A percentile compares a stretch with the other conserved stretches of the same genome.
These are phyloP conservation scores for Phocoena sinus DNA, from an alignment of 2,113 vertebrate species.

Conservation along the genomic window DNA sequence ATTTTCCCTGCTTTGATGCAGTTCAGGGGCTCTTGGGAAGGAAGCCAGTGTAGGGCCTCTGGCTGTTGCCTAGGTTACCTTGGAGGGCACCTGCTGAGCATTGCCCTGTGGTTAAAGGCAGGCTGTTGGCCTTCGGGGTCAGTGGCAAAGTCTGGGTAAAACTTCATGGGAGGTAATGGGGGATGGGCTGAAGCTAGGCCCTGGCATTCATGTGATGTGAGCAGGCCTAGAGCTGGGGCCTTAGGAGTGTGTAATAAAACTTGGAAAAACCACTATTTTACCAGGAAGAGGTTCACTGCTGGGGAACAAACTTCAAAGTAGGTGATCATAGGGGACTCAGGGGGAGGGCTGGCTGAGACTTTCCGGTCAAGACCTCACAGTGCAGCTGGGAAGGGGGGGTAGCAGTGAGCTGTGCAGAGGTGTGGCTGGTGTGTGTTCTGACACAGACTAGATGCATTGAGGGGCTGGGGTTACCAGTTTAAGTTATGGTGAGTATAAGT, in stretches of 20 bases:
- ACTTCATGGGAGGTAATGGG: neutral
- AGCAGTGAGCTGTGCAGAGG: conserved; percentile 30
- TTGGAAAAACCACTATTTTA: conserved; percentile 70
- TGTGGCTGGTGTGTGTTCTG: conserved; percentile 21
- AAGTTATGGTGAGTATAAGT: conserved; percentile 30
- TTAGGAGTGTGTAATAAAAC: conserved; percentile 54
- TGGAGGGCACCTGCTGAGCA: neutral
- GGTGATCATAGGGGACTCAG: conserved; percentile 71
- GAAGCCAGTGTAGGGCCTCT: neutral
- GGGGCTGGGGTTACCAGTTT: neutral
- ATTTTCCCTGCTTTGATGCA: neutral
- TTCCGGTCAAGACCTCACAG: conserved; percentile 70
- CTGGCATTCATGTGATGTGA: conserved; percentile 27
- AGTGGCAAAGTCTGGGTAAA: conserved; percentile 45
- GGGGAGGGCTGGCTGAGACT: conserved; percentile 70
- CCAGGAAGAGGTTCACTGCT: conserved; percentile 72
- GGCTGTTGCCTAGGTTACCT: conserved; percentile 30
- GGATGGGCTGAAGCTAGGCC: neutral
- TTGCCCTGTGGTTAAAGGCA: conserved; percentile 4
- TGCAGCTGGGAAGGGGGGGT: conserved; percentile 23
- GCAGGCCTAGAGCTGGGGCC: conserved; percentile 11
- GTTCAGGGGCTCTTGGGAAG: conserved; percentile 3
- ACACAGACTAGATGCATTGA: conserved; percentile 6
- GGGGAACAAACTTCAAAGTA: conserved; percentile 72
- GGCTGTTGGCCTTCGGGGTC: conserved; percentile 4